Conservation (phyloP, 2,888 invertebrate genomes). For the Blera fallax region DNA sequence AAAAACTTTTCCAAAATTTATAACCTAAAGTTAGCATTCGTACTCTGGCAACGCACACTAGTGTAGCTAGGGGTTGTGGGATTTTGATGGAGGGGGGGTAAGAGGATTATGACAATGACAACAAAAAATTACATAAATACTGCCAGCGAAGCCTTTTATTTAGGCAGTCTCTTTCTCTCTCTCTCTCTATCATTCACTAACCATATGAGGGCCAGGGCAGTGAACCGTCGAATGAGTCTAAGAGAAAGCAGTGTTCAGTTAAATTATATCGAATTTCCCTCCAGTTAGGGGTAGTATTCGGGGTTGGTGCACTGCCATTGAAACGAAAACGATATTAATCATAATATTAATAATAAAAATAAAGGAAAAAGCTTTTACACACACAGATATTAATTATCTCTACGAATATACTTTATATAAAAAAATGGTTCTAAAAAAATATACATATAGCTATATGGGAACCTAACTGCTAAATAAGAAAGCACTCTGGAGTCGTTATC, state of each 20-base stretch:
- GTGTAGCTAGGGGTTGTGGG: not conserved
- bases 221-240: conserved; percentile 39
- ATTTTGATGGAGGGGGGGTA: not conserved
- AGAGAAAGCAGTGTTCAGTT: conserved; percentile 22
- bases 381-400: conserved; percentile 44
- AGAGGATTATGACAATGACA: conserved; percentile 16
- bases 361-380: conserved; percentile 44
- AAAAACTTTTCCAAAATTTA: not conserved
- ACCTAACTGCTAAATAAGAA: conserved; percentile 63
- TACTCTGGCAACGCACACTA: not conserved
- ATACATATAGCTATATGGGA: conserved; percentile 54
- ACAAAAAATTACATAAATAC: conserved; percentile 22
- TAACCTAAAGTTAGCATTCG: not conserved
- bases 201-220: conserved; percentile 20
- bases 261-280: conserved; percentile 34
- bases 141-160: conserved; percentile 35
- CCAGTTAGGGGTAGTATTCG: not conserved
- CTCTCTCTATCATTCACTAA: not conserved
- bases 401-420: conserved; percentile 33
- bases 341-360: conserved; percentile 21
- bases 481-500: conserved; percentile 65
- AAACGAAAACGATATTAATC: conserved; percentile 33
- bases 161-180: not conserved
- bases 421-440: conserved; percentile 65
- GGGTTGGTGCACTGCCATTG: conserved; percentile 33